Evolutionary conservation across 2,797 vertebrate species (phyloP), one percentile per base, ranked within the genome.

Genomic region (Protonibea diacanthus): DNA sequence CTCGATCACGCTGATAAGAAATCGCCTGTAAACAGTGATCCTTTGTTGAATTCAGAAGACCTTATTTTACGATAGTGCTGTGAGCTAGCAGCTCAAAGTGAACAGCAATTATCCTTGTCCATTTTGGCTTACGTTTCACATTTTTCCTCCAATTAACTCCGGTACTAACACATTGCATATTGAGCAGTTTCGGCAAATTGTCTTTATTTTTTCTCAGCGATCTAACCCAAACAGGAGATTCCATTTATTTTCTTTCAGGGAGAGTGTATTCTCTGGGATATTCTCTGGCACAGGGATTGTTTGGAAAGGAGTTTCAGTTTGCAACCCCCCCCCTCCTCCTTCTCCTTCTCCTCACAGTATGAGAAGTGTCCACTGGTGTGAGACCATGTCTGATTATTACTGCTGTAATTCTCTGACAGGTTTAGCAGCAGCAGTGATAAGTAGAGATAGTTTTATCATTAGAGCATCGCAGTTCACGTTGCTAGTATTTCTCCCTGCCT

Each of bases 141-240:
- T 86, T 89, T 92, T 91, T 85, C 71, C 79, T 78, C 68, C 85
- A 90, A 88, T 92, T 89, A 92, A 78, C 71, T 82, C 56, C 1
- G 27, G 44, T 69, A 80, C 85, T 86, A 90, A 91, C 68, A 74
- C 76, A 23, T 70, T 75, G 71, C 78, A 84, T 74, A 72, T 82
- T 84, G 71, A 86, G 87, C 74, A 77, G 78, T 76, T 91, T 91
- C 59, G 47, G 74, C 82, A 92, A 92, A 92, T 88, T 85, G 84
- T 82, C 91, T 92, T 90, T 92, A 81, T 92, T 92, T 94, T 88
- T 90, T 86, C 89, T 90, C 80, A 66, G 85, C 71, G 69, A 91
- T 90, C 76, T 89, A 93, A 94, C 90, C 92, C 91, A 94, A 94
- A 95, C 92, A 94, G 86, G 71, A 90, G 89, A 88, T 91, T 92